Conservation (phyloP, 1,140 invertebrate species). For the Penaeus indicus region DNA sequence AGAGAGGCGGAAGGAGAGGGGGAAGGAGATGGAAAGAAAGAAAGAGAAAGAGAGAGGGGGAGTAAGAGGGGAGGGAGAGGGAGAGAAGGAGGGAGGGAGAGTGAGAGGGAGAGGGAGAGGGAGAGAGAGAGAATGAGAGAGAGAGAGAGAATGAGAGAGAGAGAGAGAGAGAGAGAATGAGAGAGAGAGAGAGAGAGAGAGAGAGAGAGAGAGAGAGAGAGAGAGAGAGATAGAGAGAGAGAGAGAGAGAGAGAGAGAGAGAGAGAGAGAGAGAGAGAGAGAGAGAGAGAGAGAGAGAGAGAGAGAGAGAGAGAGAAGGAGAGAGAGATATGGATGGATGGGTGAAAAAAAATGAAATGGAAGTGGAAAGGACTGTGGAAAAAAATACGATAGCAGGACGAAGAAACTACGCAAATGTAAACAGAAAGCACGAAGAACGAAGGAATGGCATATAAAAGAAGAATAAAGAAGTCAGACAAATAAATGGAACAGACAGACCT, state of each 20-base stretch:
- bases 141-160: background rate
- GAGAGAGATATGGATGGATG: background rate
- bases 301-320: background rate
- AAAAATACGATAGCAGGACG: background rate
- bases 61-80: background rate
- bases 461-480: background rate
- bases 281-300: slow-evolving; percentile 15
- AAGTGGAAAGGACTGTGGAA: background rate
- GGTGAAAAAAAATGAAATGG: background rate
- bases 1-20: too few relatives aligned
- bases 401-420: background rate
- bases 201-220: too few relatives aligned
- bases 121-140: background rate
- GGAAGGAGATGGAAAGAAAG: background rate
- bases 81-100: background rate
- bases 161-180: background rate
- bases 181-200: background rate
- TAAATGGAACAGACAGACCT: background rate
- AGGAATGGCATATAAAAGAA: background rate
- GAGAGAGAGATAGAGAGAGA: too few relatives aligned
- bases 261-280: slow-evolving; percentile 31
- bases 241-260: slow-evolving; percentile 11
- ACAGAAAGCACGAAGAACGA: background rate
- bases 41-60: background rate
- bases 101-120: too few relatives aligned